Evolutionary conservation across 2,888 invertebrate species (phyloP), one percentile per base, ranked within the genome.

Genomic region (Malthinus flaveolus): DNA sequence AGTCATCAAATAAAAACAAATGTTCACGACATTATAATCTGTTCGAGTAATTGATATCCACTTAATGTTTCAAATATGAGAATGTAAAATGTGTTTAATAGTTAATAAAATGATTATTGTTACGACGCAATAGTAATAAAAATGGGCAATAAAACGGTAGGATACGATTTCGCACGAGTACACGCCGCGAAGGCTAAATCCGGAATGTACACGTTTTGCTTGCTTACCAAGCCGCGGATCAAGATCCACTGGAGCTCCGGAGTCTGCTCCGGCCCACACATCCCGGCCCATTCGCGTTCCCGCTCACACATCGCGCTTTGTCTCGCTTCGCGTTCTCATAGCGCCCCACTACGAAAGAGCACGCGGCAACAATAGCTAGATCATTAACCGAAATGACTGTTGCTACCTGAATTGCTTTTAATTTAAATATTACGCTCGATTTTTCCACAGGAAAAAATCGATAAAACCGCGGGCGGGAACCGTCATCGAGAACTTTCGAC

Each of bases 141-240:
- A 75, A 70, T 70, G 73, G 74, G 73, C 67, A 67, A 73, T 74
- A 74, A 75, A 73, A 69, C 65, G 67, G 66, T 61, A 68, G 67
- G 68, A 68, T 69, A 71, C 66, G 64, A 61, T 53, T 56, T 52
- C 61, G 71, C 70, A 72, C 73, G 68, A 70, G 69, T 65, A 66
- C 67, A 75, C 75, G 70, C 73, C 75, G 75, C 77, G 79, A 71
- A 69, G 71, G 78, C 71, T 73, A 68, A 71, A 68, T 73, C 75
- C 76, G 74, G 75, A 77, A 75, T 78, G 83, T 84, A 83, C 84
- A 83, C 83, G 83, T 83, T 84, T 83, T 84, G 84, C 85, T 84
- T 80, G 83, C 83, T 84, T 84, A 85, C 86, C 83, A 82, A 80
- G 79, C 81, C 81, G 81, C 81, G 80, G 81, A 81, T 81, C 81